Conservation (phyloP, 2,888 invertebrate genomes). For the Zygaena filipendulae region DNA sequence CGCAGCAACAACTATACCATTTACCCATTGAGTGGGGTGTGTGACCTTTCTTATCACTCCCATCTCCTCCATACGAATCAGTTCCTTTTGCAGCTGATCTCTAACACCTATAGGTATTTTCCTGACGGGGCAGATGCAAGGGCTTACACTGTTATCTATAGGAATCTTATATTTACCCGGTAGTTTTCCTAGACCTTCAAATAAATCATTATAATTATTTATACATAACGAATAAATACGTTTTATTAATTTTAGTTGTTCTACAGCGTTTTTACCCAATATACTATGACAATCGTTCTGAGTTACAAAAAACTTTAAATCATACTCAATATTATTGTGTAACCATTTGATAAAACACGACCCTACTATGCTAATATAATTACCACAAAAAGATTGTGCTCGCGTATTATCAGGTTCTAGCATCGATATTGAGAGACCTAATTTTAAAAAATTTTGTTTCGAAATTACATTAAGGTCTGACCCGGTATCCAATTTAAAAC, state of each 20-base stretch:
- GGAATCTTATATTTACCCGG: constrained; percentile 4
- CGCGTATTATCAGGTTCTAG: constrained; percentile 1
- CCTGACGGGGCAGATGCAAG: too few relatives aligned
- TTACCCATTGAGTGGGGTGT: constrained; percentile 15
- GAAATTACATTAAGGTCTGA: constrained; percentile 4
- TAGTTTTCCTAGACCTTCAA: constrained; percentile 1
- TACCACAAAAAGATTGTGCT: constrained; percentile 1
- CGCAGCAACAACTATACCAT: constrained; percentile 9
- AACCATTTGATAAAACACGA: constrained; percentile 1
- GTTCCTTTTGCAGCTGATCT: constrained; percentile 12
- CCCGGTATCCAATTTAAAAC: constrained; percentile 10
- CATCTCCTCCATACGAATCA: constrained; percentile 9
- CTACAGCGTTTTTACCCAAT: constrained; percentile 7
- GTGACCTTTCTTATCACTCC: constrained; percentile 11
- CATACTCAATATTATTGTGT: constrained; percentile 7
- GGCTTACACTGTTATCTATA: constrained; percentile 6
- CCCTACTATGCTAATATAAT: constrained; percentile 5
- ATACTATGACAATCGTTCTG: constrained; percentile 8
- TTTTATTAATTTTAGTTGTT: constrained; percentile 4
- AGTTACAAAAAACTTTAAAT: constrained; percentile 7
- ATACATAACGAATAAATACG: not conserved
- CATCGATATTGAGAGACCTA: constrained; percentile 1
- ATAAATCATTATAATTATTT: constrained; percentile 2
- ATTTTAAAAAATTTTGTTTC: not conserved
- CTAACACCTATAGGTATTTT: constrained; percentile 18